These are phyloP conservation scores for Pogonomyrmex barbatus DNA, from an alignment of 1,140 invertebrate genomes.

Conservation along the genomic window DNA sequence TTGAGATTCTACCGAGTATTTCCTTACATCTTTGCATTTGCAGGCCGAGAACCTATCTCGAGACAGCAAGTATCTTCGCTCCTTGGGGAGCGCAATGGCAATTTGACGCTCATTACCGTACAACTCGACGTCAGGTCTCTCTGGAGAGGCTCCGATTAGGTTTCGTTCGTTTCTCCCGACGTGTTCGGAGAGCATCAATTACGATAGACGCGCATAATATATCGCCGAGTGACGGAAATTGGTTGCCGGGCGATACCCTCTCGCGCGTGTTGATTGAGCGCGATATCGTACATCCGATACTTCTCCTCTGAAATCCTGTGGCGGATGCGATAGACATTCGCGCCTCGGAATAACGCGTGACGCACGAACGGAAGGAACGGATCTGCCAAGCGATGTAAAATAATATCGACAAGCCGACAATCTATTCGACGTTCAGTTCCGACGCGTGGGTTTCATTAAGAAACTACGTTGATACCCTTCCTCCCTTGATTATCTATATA, in stretches of 20 bases:
- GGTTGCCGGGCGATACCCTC: neutral
- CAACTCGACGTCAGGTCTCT: conserved; percentile 60
- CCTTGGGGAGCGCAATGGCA: conserved; percentile 30
- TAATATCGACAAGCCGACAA: conserved; percentile 39
- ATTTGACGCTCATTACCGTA: conserved; percentile 69
- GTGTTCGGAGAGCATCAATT: neutral
- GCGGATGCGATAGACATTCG: neutral
- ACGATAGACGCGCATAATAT: conserved; percentile 50
- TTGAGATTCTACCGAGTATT: neutral
- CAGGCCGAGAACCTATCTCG: neutral
- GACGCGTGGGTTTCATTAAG: neutral
- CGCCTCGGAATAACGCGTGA: neutral
- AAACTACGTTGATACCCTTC: neutral
- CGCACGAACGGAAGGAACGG: conserved; percentile 10
- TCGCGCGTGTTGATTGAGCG: conserved; percentile 2
- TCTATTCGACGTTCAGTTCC: neutral
- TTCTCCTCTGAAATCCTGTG: conserved; percentile 13
- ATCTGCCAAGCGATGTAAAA: conserved; percentile 33
- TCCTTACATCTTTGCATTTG: neutral
- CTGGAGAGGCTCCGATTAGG: conserved; percentile 42
- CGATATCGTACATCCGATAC: conserved; percentile 22
- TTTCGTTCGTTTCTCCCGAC: conserved; percentile 56
- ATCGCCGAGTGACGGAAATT: conserved; percentile 13
- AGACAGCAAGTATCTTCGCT: conserved; percentile 9
- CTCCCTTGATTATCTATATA: neutral